Evolutionary conservation across 2,113 vertebrate genomes (phyloP), one percentile per base, ranked within the genome.

Genomic region (Miniopterus natalensis): DNA sequence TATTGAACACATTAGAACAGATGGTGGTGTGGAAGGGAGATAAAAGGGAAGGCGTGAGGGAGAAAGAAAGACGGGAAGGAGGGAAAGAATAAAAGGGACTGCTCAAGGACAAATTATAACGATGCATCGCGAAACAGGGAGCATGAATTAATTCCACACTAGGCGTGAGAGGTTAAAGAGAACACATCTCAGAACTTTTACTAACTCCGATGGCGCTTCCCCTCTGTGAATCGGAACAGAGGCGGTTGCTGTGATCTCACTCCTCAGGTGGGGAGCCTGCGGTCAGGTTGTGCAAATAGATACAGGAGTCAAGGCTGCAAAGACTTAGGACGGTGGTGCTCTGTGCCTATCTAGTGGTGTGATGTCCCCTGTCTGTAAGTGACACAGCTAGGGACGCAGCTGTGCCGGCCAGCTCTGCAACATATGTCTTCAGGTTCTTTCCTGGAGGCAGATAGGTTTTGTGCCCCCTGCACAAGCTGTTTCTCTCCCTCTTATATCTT

Each of bases 21-120:
- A 31, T 53, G 61, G 47, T 42, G 17, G 23, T 29, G 15, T 25
- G 27, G 21, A 74, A 23, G 14, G 42, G n/a, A 70, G 55, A 59
- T 49, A 66, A 86, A 68, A 74, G 36, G 29, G 61, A 90, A 95
- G 36, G 93, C 80, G n/a, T 5, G 65, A 80, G 5, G n/a, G 88
- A 88, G 78, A 45, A 86, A 70, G 53, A 49, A 73, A 92, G 74
- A 31, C 57, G 53, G 66, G 53, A 77, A 78, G 21, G 27, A 74
- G 45, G 42, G 20, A 85, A 85, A 74, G 13, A 89, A 84, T 21
- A 23, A 5, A 65, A 88, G 14, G 11, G 47, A 15, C 18, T 57
- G 66, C 3, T n/a, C 27, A 53, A 80, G 53, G 23, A 71, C 66
- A 88, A 83, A 42, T 84, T 66, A 63, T 61, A 94, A 68, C 31